A percentile compares a stretch with the other conserved stretches of the same genome.
phyloP scores from a whole-genome alignment of 2,797 vertebrate species.

The Parauchenoglanis ngamensis region DNA sequence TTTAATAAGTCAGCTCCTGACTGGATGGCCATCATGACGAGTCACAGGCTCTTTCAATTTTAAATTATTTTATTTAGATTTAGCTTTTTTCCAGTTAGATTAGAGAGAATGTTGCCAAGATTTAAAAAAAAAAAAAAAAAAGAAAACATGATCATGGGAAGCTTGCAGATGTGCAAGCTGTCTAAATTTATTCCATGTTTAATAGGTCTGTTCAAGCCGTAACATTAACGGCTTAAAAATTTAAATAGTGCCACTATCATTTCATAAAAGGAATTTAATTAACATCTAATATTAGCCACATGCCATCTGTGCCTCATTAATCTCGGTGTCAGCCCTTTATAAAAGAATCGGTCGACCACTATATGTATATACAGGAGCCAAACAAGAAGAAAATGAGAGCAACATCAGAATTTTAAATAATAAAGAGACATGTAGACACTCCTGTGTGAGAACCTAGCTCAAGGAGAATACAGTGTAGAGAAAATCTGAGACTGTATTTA shows the following conservation, averaged over 20 bases:
- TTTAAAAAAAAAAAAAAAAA: neutral
- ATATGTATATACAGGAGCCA: constrained; percentile 5
- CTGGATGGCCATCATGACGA: neutral
- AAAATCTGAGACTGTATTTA: neutral
- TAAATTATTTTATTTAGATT: too few relatives aligned
- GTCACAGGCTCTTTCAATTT: neutral
- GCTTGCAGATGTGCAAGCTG: neutral
- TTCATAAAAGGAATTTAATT: neutral
- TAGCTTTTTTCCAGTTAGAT: too few relatives aligned
- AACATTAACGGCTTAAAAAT: neutral
- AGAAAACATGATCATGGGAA: neutral
- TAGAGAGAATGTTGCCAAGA: neutral
- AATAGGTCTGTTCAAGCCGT: neutral
- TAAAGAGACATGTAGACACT: neutral
- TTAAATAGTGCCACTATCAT: neutral
- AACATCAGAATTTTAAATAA: constrained; percentile 10
- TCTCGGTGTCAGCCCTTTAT: too few relatives aligned
- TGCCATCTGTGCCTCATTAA: neutral
- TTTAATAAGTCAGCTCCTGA: neutral
- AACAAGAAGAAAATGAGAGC: constrained; percentile 11
- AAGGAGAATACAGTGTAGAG: neutral
- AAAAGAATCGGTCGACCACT: neutral
- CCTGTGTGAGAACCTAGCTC: neutral
- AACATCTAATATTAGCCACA: neutral
- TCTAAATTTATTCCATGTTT: too few relatives aligned